Percentiles rank a stretch among this genome's conserved stretches.
phyloP scores from a whole-genome alignment of 2,888 invertebrate genomes.

The Leucophenga montana region DNA sequence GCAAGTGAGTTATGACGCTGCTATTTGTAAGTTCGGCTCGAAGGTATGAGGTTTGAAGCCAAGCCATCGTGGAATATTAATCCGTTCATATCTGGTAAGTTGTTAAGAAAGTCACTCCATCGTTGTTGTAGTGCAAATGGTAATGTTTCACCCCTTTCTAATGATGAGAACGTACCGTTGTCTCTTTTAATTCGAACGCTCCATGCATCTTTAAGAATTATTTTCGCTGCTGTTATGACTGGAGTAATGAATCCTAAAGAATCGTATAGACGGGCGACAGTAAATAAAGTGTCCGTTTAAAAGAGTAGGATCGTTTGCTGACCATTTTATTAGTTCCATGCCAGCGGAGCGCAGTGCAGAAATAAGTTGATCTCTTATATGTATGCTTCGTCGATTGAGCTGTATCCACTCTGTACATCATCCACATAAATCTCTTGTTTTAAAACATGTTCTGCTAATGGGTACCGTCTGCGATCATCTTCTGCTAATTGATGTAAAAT shows the following conservation, averaged over 20 bases:
- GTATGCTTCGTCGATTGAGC: background rate
- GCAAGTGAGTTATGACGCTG: background rate
- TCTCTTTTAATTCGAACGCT: too few relatives aligned
- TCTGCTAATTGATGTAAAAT: too few relatives aligned
- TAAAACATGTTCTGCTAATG: background rate
- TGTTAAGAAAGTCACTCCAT: too few relatives aligned
- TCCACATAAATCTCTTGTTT: slow-evolving; percentile 3
- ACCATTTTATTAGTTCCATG: slow-evolving; percentile 12
- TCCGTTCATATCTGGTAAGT: too few relatives aligned
- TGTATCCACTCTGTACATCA: slow-evolving; percentile 1
- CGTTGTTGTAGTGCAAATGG: too few relatives aligned
- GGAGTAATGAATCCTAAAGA: slow-evolving; percentile 1
- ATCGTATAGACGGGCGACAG: background rate
- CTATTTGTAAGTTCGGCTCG: background rate
- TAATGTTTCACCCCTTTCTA: background rate
- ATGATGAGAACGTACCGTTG: too few relatives aligned
- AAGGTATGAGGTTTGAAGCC: too few relatives aligned
- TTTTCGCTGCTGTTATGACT: background rate
- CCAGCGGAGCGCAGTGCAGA: background rate
- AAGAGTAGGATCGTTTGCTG: background rate
- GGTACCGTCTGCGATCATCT: too few relatives aligned
- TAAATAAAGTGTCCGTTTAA: background rate
- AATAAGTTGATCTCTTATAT: slow-evolving; percentile 12
- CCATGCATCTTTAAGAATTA: too few relatives aligned
- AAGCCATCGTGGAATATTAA: too few relatives aligned